Base-by-base conservation (phyloP, 1,140 invertebrate species). In the Platyscapa corneri region DNA sequence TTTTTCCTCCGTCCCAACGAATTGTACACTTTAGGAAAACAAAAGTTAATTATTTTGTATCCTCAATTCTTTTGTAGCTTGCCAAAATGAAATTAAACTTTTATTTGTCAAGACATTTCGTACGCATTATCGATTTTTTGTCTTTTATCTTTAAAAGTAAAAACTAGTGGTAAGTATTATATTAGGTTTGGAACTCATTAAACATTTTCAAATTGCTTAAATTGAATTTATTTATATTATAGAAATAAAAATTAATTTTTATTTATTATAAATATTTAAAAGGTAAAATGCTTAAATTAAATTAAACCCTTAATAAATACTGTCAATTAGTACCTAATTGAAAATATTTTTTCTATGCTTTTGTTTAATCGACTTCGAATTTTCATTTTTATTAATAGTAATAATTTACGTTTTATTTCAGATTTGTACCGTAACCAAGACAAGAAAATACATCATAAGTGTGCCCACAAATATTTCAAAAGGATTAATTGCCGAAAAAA, bases 351-450 rank as follows among this genome's bases (percentile, higher is more conserved):
- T n/a, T 16, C 7, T 67, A 70, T 37, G 70, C 18, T 49, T 42
- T 42, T 70, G 27, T 23, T 78, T 46, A 46, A 46, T 46, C 5
- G 5, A 46, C 12, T 46, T 46, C 56, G 56, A 37, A 16, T 8
- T 42, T 16, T 0, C 5, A 46, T 76, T 77, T 77, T 56, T 82
- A 67, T 81, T 85, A 85, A 82, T 67, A 67, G 32, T 60, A 82
- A 78, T 46, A 39, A 76, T 82, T 82, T 82, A 27, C 37, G 67
- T 92, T 84, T 92, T 88, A 84, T 93, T 93, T 88, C 92, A 93
- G 92, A 91, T 92, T 89, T 92, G 91, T 93, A 93, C 90, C 89
- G 91, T 92, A 93, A 90, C 92, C 90, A 88, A 89, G 88, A 92
- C 90, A 90, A 89, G 87, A 90, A 92, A 91, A 89, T 91, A 90